These are phyloP conservation scores for Polypterus bichir DNA, from an alignment of 2,113 vertebrate genomes.

Conservation along the genomic window DNA sequence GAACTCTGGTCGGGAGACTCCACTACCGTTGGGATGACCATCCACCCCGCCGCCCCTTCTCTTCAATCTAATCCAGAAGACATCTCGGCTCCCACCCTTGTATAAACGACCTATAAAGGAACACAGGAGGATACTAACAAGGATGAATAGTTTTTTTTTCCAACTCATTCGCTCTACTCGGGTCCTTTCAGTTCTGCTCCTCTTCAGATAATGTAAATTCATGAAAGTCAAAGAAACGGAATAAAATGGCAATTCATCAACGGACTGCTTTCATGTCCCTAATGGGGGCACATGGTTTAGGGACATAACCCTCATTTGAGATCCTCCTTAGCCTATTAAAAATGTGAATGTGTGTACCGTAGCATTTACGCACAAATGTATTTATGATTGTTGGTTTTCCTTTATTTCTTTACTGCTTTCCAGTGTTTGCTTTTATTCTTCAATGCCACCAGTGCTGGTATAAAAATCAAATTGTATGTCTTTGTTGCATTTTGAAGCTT, in stretches of 20 bases:
- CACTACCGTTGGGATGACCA: slow-evolving; percentile 44
- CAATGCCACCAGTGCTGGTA: too few relatives aligned
- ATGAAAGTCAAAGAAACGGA: slow-evolving; percentile 61
- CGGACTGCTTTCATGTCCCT: slow-evolving; percentile 44
- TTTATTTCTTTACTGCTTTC: too few relatives aligned
- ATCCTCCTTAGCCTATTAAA: slow-evolving; percentile 7
- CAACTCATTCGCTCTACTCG: slow-evolving; percentile 59
- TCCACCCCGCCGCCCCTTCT: slow-evolving; percentile 27
- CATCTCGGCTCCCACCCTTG: slow-evolving; percentile 37
- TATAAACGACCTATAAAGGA: slow-evolving; percentile 51
- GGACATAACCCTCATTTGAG: slow-evolving; percentile 26
- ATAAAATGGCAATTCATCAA: slow-evolving; percentile 58
- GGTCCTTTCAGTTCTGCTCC: slow-evolving; percentile 49
- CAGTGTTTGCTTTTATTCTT: too few relatives aligned
- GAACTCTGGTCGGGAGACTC: slow-evolving; percentile 46
- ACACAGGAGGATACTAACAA: slow-evolving; percentile 59
- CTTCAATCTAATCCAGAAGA: slow-evolving; percentile 41
- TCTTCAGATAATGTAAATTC: slow-evolving; percentile 63
- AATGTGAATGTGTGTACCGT: not conserved
- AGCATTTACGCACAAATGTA: too few relatives aligned
- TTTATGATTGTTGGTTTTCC: too few relatives aligned
- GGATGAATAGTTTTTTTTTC: slow-evolving; percentile 55
- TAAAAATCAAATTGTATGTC: too few relatives aligned
- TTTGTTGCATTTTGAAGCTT: too few relatives aligned
- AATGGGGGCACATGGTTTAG: slow-evolving; percentile 61